A percentile compares a stretch with the other conserved stretches of the same genome.
Evolutionary conservation across 2,113 vertebrate genomes (phyloP).

Genomic region (Silurus asotus): DNA sequence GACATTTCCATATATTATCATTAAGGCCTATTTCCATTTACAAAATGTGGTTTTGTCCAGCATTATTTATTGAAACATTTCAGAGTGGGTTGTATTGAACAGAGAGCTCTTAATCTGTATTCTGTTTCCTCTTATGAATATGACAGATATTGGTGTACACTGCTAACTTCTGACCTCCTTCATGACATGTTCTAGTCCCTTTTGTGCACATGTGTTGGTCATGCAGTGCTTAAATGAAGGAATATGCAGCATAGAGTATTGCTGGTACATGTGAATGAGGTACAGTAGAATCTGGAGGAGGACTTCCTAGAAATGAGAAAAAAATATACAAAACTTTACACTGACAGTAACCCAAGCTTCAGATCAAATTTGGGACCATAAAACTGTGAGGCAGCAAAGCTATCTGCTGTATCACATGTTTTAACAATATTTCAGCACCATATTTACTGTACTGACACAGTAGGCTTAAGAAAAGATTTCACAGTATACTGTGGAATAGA

Average conservation of each 20-base stretch:
- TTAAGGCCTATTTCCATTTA: slow-evolving; percentile 20
- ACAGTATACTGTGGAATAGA: neutral
- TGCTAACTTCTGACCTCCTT: slow-evolving; percentile 41
- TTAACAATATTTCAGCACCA: neutral
- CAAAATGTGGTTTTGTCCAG: slow-evolving; percentile 1
- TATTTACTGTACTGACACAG: neutral
- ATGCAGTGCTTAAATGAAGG: neutral
- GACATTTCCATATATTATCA: slow-evolving; percentile 51
- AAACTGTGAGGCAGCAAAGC: neutral
- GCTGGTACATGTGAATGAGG: neutral
- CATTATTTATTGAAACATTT: slow-evolving; percentile 13
- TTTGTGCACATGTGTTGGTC: neutral
- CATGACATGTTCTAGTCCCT: slow-evolving; percentile 1
- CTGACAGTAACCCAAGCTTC: neutral
- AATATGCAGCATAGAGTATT: neutral
- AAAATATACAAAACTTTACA: neutral
- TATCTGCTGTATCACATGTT: neutral
- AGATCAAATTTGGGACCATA: neutral
- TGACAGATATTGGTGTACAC: slow-evolving; percentile 37
- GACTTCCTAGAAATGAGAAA: neutral
- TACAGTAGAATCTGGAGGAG: neutral
- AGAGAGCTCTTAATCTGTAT: neutral
- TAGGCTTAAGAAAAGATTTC: neutral
- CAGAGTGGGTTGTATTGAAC: neutral
- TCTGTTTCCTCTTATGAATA: slow-evolving; percentile 38